Conservation (phyloP, 2,113 vertebrate species). For the Sturnus vulgaris region DNA sequence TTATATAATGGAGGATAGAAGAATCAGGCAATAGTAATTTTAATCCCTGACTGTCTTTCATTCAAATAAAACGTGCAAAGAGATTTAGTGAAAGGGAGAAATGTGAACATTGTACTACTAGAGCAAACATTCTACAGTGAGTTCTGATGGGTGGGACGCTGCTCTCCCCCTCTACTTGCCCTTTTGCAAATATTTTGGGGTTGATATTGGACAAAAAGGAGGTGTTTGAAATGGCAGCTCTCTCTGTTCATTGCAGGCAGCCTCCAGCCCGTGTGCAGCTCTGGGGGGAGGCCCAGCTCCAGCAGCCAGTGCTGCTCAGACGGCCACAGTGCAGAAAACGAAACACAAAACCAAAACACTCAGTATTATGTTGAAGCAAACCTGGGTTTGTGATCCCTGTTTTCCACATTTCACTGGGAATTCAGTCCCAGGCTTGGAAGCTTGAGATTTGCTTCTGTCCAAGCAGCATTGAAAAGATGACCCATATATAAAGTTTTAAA, state of each 20-base stretch:
- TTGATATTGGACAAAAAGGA: background rate
- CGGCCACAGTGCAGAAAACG: background rate
- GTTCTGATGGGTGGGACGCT: background rate
- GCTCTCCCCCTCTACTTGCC: background rate
- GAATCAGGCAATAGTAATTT: conserved; percentile 35
- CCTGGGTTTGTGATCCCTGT: background rate
- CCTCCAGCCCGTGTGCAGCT: too few species aligned
- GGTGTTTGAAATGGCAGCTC: background rate
- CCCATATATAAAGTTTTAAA: background rate
- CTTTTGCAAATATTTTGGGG: background rate
- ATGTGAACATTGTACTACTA: background rate
- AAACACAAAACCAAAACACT: background rate
- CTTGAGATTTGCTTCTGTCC: background rate
- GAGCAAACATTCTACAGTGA: background rate
- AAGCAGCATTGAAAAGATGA: background rate
- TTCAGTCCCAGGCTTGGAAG: background rate
- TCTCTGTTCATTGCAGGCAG: background rate
- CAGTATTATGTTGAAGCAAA: background rate
- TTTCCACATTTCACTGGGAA: background rate
- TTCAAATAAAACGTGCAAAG: background rate
- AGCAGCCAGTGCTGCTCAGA: background rate
- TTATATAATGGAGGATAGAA: conserved; percentile 31
- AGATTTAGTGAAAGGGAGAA: background rate
- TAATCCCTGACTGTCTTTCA: conserved; percentile 28
- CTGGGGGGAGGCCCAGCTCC: background rate